phyloP scores from a whole-genome alignment of 2,888 invertebrate genomes.

The Pseudococcus viburni region DNA sequence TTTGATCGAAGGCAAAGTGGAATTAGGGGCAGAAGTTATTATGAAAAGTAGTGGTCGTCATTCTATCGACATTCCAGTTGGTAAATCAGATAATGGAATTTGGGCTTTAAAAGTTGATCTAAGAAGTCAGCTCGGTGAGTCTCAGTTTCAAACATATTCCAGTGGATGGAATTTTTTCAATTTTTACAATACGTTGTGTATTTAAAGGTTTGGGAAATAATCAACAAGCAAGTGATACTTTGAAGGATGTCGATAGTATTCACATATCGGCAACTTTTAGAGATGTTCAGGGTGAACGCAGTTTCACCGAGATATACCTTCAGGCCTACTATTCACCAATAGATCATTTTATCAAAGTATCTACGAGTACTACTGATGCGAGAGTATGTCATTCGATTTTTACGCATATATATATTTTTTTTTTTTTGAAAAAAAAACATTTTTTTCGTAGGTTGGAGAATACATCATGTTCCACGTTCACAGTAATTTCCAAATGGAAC shows the following conservation, averaged over 20 bases:
- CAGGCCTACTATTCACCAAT: slow-evolving; percentile 86
- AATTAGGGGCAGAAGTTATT: slow-evolving; percentile 78
- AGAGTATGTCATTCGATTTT: slow-evolving; percentile 73
- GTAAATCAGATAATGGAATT: slow-evolving; percentile 79
- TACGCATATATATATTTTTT: background rate
- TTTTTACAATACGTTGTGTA: background rate
- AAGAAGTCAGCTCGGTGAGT: slow-evolving; percentile 76
- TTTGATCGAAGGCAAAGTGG: slow-evolving; percentile 78
- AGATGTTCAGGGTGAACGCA: slow-evolving; percentile 79
- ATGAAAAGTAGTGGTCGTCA: slow-evolving; percentile 77
- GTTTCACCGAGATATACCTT: slow-evolving; percentile 80
- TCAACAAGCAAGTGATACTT: slow-evolving; percentile 76
- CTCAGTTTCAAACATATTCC: background rate
- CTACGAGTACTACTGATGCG: slow-evolving; percentile 86
- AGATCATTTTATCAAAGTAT: slow-evolving; percentile 87
- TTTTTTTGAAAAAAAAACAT: background rate
- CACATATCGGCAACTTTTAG: slow-evolving; percentile 79
- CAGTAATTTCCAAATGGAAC: slow-evolving; percentile 90
- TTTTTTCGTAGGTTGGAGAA: slow-evolving; percentile 82
- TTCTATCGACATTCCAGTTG: slow-evolving; percentile 79
- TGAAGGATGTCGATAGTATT: slow-evolving; percentile 79
- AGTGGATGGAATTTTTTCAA: background rate
- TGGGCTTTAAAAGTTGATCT: slow-evolving; percentile 89
- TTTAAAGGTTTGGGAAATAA: slow-evolving; percentile 73
- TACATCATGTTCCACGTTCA: slow-evolving; percentile 95